A percentile compares a stretch with the other conserved stretches of the same genome.
These are phyloP conservation scores for Agapetus fuscipes DNA, from an alignment of 2,888 invertebrate genomes.

Conservation along the genomic window DNA sequence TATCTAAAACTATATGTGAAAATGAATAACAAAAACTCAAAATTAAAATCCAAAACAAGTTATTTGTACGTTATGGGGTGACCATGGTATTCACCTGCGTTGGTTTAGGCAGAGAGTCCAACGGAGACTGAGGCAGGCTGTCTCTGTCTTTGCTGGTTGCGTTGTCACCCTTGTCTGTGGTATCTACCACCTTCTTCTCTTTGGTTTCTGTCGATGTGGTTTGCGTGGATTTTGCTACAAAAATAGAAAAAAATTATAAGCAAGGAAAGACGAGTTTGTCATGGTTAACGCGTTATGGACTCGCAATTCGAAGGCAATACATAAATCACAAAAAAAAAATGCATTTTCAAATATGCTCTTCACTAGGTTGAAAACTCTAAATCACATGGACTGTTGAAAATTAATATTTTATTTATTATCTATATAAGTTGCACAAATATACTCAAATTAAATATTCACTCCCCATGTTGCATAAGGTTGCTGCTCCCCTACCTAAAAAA, in stretches of 20 bases:
- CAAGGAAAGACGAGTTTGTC: too few relatives aligned
- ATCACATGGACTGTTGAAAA: background rate
- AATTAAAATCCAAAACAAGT: slow-evolving; percentile 21
- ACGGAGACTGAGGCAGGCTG: slow-evolving; percentile 7
- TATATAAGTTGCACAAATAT: too few relatives aligned
- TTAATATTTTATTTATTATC: background rate
- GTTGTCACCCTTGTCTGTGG: slow-evolving; percentile 4
- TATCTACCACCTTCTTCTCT: slow-evolving; percentile 9
- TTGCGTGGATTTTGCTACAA: slow-evolving; percentile 13
- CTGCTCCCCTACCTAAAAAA: too few relatives aligned
- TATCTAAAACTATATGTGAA: background rate
- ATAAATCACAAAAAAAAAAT: slow-evolving; percentile 3
- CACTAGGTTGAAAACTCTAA: background rate
- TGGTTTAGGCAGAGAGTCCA: slow-evolving; percentile 17
- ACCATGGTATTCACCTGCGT: slow-evolving; percentile 19
- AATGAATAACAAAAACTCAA: slow-evolving; percentile 3
- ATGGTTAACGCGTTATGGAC: too few relatives aligned
- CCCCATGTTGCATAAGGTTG: too few relatives aligned
- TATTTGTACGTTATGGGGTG: too few relatives aligned
- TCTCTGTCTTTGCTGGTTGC: slow-evolving; percentile 3
- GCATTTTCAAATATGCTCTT: too few relatives aligned
- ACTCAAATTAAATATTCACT: too few relatives aligned
- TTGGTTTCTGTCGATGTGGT: slow-evolving; percentile 12
- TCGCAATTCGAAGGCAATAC: too few relatives aligned
- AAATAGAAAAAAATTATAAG: too few relatives aligned